Evolutionary conservation across 1,140 invertebrate species (phyloP), one percentile per base, ranked within the genome.

Genomic region (Drosophila lini): DNA sequence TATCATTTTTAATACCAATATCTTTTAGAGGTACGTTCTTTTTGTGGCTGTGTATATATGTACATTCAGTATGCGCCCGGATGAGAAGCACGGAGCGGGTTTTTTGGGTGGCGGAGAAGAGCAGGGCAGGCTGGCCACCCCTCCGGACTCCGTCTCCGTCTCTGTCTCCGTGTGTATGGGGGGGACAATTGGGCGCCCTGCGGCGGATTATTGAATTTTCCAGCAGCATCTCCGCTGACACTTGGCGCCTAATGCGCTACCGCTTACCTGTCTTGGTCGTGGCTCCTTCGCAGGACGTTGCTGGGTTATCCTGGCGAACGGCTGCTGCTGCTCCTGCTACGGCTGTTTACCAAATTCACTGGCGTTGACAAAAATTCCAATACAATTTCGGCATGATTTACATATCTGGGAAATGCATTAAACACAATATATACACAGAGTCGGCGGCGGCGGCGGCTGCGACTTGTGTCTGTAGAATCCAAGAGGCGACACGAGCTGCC

Each of bases 161-260:
- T 44, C 42, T 5, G 11, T 53, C 34, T 55, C 61, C 31, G 68
- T 40, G 32, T 36, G 34, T 47, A 65, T 52, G 60, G 42, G 45
- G 55, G 60, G 44, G 42, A 56, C 63, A 63, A 77, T 71, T 67
- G 75, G 56, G 82, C 67, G 83, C 83, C 73, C 84, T 69, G 42
- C 79, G 84, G 80, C 84, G 83, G 80, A 88, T 88, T 88, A 88
- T 88, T 88, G 83, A 88, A 88, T 88, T 88, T 88, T 88, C 83
- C 83, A 88, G 82, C 84, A 80, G 82, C 84, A 80, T 89, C 69
- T 83, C 71, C 74, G 76, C 73, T 82, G 74, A 89, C 84, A 83
- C 80, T 86, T 86, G 83, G 80, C 83, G 83, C 80, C 84, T 83
- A 77, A 76, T 80, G 76, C 53, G 63, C 76, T 62, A 47, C 48